Base-by-base conservation (phyloP, 2,797 vertebrate genomes). In the Anabacerthia variegaticeps region DNA sequence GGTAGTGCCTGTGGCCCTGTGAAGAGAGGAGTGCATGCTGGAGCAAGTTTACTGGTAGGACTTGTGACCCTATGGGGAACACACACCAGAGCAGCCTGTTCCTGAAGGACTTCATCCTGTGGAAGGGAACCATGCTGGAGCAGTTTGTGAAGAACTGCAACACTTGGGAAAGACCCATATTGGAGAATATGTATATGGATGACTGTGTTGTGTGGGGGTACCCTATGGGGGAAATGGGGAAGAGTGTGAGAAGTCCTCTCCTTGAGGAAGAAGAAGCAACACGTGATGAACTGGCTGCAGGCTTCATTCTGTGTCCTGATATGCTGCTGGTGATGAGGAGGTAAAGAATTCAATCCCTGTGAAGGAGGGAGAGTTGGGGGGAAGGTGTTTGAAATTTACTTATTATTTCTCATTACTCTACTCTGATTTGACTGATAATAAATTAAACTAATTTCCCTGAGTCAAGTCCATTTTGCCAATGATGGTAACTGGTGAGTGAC, bases 221-320 rank as follows among this genome's bases (percentile, higher is more conserved):
- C 14, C 17, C 9, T 8, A 12, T 3, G 41, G 32, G 22, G 13
- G 30, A 68, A 14, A 8, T 27, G 34, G 18, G 13, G 19, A 72
- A 44, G 20, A 24, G 4, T 10, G 13, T 55, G 36, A 36, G 8
- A 21, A 55, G 18, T 37, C 19, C 13, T 28, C 3, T 49, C 2
- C 7, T 27, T 55, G 36, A 26, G 0, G 9, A 75, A 21, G 34
- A 68, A n/a, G 12, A 13, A 43, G 10, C 19, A 36, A 20, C 37
- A 24, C 0, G 0, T 6, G 12, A 49, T 55, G 49, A 76, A 43
- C 32, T 28, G 36, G 8, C 6, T 3, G 1, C 36, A 56, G 55
- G 13, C 49, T 3, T 0, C 0, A 2, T 44, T 71, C n/a, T 21
- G 14, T 6, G 6, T 36, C 7, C 10, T 20, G 19, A 30, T 28